phyloP scores from a whole-genome alignment of 92 coral and sea anemone genomes.

The Epizoanthus rinbou region DNA sequence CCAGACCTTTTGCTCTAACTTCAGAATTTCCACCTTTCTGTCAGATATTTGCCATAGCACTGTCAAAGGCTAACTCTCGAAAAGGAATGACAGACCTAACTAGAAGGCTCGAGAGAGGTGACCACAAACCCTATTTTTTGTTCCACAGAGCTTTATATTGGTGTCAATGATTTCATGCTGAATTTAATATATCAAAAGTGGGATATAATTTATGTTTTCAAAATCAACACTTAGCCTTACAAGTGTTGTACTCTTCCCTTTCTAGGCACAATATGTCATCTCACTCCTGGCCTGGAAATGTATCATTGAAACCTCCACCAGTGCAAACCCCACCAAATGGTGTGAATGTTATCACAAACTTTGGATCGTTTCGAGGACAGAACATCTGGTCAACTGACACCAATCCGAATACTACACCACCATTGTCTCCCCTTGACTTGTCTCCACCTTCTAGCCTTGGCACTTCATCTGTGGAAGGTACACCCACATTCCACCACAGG shows the following conservation, averaged over 20 bases:
- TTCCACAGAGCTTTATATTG: no score
- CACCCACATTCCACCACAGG: slow-evolving; percentile 66
- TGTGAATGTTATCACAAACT: slow-evolving; percentile 48
- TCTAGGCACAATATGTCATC: slow-evolving; percentile 77
- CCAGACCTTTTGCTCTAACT: no score
- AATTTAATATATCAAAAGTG: no score
- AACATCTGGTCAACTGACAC: slow-evolving; percentile 92
- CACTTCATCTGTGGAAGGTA: slow-evolving; percentile 60
- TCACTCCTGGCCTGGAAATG: slow-evolving; percentile 79
- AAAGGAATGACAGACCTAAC: no score
- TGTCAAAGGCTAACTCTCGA: no score
- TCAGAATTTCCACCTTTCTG: no score
- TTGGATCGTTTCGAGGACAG: slow-evolving; percentile 91
- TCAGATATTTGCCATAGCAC: no score
- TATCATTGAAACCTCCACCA: slow-evolving; percentile 43
- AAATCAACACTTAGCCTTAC: not conserved
- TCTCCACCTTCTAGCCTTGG: slow-evolving; percentile 76
- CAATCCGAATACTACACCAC: slow-evolving; percentile 73
- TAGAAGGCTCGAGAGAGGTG: no score
- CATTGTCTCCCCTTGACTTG: slow-evolving; percentile 76
- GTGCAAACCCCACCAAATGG: slow-evolving; percentile 52
- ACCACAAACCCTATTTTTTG: no score
- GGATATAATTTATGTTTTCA: no score
- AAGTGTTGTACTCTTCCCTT: not conserved
- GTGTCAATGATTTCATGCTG: no score